phyloP scores from a whole-genome alignment of 2,888 invertebrate species.

The Electrophaes corylata region DNA sequence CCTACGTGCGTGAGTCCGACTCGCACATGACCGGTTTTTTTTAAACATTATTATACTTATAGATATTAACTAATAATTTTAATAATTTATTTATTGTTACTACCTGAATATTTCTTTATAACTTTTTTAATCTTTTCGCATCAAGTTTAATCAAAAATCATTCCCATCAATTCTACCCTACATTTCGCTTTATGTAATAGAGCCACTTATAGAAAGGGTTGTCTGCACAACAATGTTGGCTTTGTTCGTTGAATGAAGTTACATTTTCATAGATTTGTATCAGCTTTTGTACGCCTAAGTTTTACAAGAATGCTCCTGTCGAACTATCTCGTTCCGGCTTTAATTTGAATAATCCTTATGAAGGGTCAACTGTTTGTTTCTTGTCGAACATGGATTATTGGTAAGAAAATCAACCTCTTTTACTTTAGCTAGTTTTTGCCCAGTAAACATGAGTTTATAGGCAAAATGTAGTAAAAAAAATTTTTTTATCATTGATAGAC shows the following conservation, averaged over 20 bases:
- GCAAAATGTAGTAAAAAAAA: too few species aligned
- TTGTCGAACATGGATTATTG: conserved; percentile 37
- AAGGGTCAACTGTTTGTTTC: conserved; percentile 22
- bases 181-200: conserved; percentile 15
- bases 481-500: too few species aligned
- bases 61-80: too few species aligned
- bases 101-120: too few species aligned
- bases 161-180: conserved; percentile 1
- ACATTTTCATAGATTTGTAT: conserved; percentile 33
- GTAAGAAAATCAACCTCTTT: not conserved
- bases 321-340: conserved; percentile 26
- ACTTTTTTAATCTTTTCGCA: not conserved
- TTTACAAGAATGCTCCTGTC: conserved; percentile 32
- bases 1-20: too few species aligned
- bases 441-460: not conserved
- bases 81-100: too few species aligned
- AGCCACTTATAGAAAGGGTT: conserved; percentile 14
- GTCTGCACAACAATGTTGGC: conserved; percentile 22
- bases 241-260: conserved; percentile 24
- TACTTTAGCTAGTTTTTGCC: not conserved
- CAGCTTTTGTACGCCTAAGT: conserved; percentile 27
- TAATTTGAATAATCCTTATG: conserved; percentile 35
- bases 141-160: conserved; percentile 7
- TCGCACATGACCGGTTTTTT: too few species aligned
- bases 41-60: too few species aligned